Percentiles rank a stretch among this genome's conserved stretches.
phyloP scores from a whole-genome alignment of 2,797 vertebrate species.

The Gambelia wislizenii region DNA sequence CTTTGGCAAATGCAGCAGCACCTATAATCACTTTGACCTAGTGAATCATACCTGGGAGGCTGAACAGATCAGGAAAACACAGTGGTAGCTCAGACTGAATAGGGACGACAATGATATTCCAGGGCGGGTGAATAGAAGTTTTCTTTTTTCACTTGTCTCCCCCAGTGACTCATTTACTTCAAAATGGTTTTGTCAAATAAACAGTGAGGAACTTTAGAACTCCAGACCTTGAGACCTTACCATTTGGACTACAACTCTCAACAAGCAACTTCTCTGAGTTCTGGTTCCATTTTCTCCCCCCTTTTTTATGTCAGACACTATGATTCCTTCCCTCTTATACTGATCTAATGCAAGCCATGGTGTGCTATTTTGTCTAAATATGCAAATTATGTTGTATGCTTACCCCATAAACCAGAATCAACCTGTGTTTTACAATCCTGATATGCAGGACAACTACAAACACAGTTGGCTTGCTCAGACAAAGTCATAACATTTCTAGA shows the following conservation, averaged over 20 bases:
- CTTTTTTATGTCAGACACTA: not conserved
- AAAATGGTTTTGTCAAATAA: not conserved
- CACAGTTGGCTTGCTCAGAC: not conserved
- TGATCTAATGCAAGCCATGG: not conserved
- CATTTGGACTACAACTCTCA: too few species aligned
- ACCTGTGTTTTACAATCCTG: not conserved
- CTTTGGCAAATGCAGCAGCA: not conserved
- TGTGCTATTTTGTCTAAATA: not conserved
- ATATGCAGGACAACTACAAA: not conserved
- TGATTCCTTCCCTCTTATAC: not conserved
- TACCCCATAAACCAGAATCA: not conserved
- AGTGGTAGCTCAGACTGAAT: not conserved
- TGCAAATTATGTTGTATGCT: not conserved
- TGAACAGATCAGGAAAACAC: not conserved
- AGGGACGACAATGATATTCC: not conserved
- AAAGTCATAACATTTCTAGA: not conserved
- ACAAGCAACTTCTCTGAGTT: too few species aligned
- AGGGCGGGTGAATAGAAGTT: not conserved
- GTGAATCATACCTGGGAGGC: not conserved
- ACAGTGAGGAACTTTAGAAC: not conserved
- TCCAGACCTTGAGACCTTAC: too few species aligned
- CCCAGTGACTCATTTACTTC: not conserved
- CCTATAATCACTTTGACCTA: not conserved
- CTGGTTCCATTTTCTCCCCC: too few species aligned
- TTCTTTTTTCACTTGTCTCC: not conserved